These are phyloP conservation scores for Cheilosia scutellata DNA, from an alignment of 2,888 invertebrate species.

Conservation along the genomic window DNA sequence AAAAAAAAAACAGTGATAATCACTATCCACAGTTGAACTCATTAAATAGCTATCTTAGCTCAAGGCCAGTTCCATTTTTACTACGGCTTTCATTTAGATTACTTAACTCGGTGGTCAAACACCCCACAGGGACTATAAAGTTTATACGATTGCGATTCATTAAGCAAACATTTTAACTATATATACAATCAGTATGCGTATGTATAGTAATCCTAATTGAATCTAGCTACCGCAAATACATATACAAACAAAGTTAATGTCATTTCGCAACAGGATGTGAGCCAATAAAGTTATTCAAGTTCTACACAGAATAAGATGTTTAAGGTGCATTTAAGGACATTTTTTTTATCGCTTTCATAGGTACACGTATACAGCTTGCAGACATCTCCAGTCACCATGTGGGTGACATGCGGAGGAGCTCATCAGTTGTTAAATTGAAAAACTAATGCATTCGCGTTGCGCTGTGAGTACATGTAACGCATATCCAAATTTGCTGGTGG, in stretches of 20 bases:
- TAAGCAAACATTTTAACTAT: neutral
- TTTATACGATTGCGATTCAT: neutral
- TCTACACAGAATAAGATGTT: neutral
- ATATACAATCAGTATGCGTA: neutral
- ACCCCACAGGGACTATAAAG: neutral
- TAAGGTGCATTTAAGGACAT: neutral
- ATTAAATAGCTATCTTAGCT: neutral
- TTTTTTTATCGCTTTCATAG: no score
- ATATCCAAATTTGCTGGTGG: neutral
- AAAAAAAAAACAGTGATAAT: no score
- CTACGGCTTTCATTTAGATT: neutral
- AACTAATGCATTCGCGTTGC: conserved; percentile 46
- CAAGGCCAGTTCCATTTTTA: neutral
- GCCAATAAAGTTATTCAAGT: neutral
- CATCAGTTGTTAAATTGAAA: conserved; percentile 29
- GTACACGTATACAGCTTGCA: neutral
- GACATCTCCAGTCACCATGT: neutral
- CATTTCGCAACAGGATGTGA: conserved; percentile 1
- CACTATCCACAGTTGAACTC: no score
- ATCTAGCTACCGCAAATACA: no score
- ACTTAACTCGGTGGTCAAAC: neutral
- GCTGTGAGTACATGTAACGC: neutral
- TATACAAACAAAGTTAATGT: neutral
- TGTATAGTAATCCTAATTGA: neutral
- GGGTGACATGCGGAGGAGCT: conserved; percentile 16